phyloP scores from a whole-genome alignment of 2,113 vertebrate species.

The Silurus asotus region DNA sequence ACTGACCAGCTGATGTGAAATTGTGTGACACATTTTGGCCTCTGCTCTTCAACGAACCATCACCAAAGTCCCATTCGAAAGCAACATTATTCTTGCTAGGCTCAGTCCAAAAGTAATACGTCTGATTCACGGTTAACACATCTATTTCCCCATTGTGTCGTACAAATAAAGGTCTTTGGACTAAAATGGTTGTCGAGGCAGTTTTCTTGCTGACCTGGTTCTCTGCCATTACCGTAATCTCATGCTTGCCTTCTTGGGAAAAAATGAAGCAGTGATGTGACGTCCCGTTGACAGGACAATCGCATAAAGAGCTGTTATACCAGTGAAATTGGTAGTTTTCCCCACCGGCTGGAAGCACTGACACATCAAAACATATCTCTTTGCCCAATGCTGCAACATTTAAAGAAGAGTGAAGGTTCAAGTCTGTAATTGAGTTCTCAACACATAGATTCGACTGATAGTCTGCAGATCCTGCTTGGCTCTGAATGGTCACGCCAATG shows the following conservation, averaged over 20 bases:
- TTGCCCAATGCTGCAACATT: conserved; percentile 57
- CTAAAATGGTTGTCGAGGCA: conserved; percentile 52
- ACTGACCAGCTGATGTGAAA: conserved; percentile 64
- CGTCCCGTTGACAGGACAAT: conserved; percentile 34
- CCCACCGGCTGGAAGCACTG: conserved; percentile 54
- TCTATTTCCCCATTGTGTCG: conserved; percentile 47
- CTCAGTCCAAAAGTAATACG: conserved; percentile 63
- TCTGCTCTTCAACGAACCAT: conserved; percentile 56
- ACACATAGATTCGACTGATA: conserved; percentile 63
- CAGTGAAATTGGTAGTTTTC: conserved; percentile 65
- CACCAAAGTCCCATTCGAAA: conserved; percentile 76
- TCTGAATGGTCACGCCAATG: conserved; percentile 63
- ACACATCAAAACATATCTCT: conserved; percentile 63
- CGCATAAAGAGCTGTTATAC: conserved; percentile 52
- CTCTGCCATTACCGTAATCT: conserved; percentile 61
- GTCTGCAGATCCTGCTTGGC: conserved; percentile 47
- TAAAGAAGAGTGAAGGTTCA: conserved; percentile 55
- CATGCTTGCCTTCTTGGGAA: conserved; percentile 63
- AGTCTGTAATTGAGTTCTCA: conserved; percentile 58
- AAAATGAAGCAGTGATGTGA: conserved; percentile 68
- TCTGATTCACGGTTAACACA: conserved; percentile 58
- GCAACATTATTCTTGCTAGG: conserved; percentile 59
- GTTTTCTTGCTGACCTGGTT: conserved; percentile 69
- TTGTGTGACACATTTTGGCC: conserved; percentile 62
- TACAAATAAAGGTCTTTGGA: conserved; percentile 66